Evolutionary conservation across 1,140 invertebrate species (phyloP), one percentile per base, ranked within the genome.

Genomic region (Prorops nasuta): DNA sequence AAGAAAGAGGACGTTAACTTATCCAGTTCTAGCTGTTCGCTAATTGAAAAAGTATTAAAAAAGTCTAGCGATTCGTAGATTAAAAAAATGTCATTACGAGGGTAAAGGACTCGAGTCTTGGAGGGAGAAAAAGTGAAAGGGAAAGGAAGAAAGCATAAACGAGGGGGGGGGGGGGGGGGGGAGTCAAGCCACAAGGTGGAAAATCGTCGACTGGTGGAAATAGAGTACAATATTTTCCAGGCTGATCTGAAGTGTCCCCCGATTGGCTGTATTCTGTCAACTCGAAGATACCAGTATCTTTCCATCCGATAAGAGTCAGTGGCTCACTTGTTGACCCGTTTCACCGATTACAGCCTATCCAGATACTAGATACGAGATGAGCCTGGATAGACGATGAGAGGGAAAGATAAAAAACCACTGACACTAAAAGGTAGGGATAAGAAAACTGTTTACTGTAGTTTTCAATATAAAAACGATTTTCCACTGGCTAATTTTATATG

Each of bases 321-420:
- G 60, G n/a, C 56, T 66, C 68, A 69, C 69, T 72, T 71, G 67
- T 74, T 72, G 61, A 69, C 67, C 68, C 50, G 64, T 52, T 67
- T 64, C 51, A 50, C 40, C 40, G 47, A 63, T 62, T 60, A 61
- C 65, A 69, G 71, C 59, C 68, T 64, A 71, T 60, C 49, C 51
- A 44, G 48, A 61, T 51, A 43, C 35, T 39, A 51, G 44, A 51
- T 28, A 22, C 3, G 41, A 43, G 45, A 44, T 46, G 49, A 50
- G 49, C n/a, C n/a, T n/a, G n/a, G n/a, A n/a, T n/a, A n/a, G n/a
- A n/a, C n/a, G n/a, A n/a, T n/a, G n/a, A n/a, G n/a, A n/a, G n/a
- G n/a, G n/a, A n/a, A n/a, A n/a, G n/a, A n/a, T n/a, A n/a, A n/a
- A n/a, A n/a, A n/a, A n/a, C n/a, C n/a, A n/a, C n/a, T n/a, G n/a